Base-by-base conservation (phyloP, 2,113 vertebrate species). In the Oceanodroma tethys region DNA sequence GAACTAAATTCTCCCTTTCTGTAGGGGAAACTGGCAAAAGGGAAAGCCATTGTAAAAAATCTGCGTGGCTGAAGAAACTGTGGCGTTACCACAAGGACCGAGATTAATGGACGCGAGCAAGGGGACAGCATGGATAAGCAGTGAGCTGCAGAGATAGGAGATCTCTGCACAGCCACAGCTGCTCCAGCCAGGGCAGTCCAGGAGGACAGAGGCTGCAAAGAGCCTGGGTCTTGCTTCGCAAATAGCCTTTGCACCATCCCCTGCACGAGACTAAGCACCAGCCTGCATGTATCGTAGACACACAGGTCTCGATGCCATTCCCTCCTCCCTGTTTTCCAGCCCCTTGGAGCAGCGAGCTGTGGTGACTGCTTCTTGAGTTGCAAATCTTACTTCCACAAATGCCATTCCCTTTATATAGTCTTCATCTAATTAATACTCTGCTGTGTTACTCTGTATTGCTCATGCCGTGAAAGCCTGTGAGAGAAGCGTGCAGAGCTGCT, bases 1-100 rank as follows among this genome's bases (percentile, higher is more conserved):
- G 52, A 90, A 73, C 50, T 88, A 80, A 86, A 83, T 92, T 96
- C 71, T 76, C 55, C 16, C 14, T 55, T 95, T 88, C 63, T 86
- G 36, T 38, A 47, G 36, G 36, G 72, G 93, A 36, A 91, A 86
- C 45, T 90, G 75, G 34, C 42, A 90, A 94, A 81, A 83, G 22
- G 58, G 23, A 83, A 96, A 93, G 40, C 22, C 32, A 42, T 45
- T 80, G 62, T 50, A 67, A 95, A 96, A 90, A 53, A 80, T 29
- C 45, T 68, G 34, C 0, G 0, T 70, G 82, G 55, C 22, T 78
- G 25, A 88, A n/a, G 75, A 66, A 90, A 56, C 42, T 38, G 32
- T 52, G 30, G 32, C 12, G 2, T 87, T 43, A 32, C 52, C 63
- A 68, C 32, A 45, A 42, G 60, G 53, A 30, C 65, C 42, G 48